phyloP scores from a whole-genome alignment of 2,797 vertebrate species.

The Rallus crepitans region DNA sequence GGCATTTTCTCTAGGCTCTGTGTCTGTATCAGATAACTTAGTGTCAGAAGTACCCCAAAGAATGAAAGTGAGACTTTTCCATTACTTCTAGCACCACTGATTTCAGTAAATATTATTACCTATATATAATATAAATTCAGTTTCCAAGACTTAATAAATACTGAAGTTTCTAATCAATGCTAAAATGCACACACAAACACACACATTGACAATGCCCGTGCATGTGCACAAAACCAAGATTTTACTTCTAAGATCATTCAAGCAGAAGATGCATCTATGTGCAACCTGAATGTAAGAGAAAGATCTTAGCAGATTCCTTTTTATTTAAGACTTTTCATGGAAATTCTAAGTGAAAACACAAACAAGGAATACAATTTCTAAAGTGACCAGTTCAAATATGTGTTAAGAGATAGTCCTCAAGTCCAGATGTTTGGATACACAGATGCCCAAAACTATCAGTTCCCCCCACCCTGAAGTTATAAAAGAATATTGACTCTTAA shows the following conservation, averaged over 20 bases:
- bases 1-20: background rate
- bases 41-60: background rate
- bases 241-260: background rate
- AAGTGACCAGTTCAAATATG: background rate
- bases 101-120: background rate
- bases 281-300: background rate
- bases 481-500: background rate
- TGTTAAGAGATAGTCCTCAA: background rate
- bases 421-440: background rate
- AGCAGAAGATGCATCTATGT: background rate
- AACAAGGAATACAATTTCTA: background rate
- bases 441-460: background rate
- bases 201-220: background rate
- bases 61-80: background rate
- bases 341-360: background rate
- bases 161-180: background rate
- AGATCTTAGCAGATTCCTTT: background rate
- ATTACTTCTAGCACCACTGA: background rate
- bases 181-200: background rate
- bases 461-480: background rate
- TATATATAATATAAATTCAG: rapidly evolving
- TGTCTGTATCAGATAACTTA: background rate
- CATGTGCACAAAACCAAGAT: background rate
- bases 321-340: background rate
- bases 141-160: background rate